Percentiles rank a stretch among this genome's conserved stretches.
These are phyloP conservation scores for Erebia palarica DNA, from an alignment of 2,888 invertebrate genomes.

Conservation along the genomic window DNA sequence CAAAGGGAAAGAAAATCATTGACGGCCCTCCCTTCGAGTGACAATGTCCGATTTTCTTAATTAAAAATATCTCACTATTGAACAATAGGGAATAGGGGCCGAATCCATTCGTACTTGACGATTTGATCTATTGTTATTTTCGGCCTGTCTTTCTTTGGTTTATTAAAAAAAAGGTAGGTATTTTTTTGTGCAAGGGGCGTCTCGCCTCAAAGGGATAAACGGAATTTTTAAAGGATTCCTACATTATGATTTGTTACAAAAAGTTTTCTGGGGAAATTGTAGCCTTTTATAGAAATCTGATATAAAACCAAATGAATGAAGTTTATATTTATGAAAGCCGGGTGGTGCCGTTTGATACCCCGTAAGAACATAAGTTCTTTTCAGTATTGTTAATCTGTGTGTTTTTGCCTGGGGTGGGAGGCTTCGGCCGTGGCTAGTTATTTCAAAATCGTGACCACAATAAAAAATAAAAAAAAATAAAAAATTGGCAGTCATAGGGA, in stretches of 20 bases:
- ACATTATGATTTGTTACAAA: neutral
- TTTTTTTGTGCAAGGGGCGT: neutral
- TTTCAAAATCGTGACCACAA: too few relatives aligned
- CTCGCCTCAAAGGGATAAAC: neutral
- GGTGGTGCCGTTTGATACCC: too few relatives aligned
- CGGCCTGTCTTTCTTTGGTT: constrained; percentile 10
- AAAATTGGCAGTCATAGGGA: too few relatives aligned
- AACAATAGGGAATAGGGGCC: constrained; percentile 49
- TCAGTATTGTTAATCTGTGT: too few relatives aligned
- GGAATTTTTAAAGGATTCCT: neutral
- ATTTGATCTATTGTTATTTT: constrained; percentile 36
- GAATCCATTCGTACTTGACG: constrained; percentile 39
- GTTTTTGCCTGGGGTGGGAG: too few relatives aligned
- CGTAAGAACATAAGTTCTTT: too few relatives aligned
- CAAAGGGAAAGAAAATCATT: constrained; percentile 65
- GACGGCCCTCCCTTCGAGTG: constrained; percentile 50
- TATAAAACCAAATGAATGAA: too few relatives aligned
- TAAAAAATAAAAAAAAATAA: too few relatives aligned
- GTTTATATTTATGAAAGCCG: too few relatives aligned
- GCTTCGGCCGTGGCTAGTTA: too few relatives aligned
- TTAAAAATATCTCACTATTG: constrained; percentile 77
- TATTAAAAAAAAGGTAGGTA: constrained; percentile 15
- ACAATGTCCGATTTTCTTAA: constrained; percentile 75
- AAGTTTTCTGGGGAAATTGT: neutral
- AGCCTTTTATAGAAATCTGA: too few relatives aligned